phyloP scores from a whole-genome alignment of 1,140 invertebrate genomes.

The Archegozetes longisetosus region DNA sequence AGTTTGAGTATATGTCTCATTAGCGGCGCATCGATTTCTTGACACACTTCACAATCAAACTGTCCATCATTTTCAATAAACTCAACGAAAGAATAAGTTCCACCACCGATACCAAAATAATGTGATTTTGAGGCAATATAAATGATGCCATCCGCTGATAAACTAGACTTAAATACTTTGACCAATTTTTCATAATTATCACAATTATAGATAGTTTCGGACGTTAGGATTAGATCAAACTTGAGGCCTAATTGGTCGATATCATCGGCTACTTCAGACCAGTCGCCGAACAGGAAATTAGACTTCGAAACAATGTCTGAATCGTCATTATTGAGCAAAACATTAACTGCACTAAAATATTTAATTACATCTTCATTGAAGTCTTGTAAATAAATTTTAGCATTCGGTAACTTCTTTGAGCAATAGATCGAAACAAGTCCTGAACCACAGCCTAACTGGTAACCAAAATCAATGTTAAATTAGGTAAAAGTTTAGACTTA shows the following conservation, averaged over 20 bases:
- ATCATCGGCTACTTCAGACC: not conserved
- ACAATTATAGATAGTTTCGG: constrained; percentile 78
- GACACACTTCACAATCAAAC: not conserved
- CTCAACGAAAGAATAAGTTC: constrained; percentile 49
- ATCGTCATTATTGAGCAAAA: constrained; percentile 6
- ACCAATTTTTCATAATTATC: constrained; percentile 57
- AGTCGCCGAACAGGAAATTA: constrained; percentile 8
- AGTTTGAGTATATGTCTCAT: constrained; percentile 5
- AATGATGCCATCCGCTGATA: constrained; percentile 46
- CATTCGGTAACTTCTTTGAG: not conserved
- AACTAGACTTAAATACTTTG: constrained; percentile 42
- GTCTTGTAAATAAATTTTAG: constrained; percentile 12
- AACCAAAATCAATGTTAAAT: not conserved
- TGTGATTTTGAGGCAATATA: constrained; percentile 55
- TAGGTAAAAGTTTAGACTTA: not conserved
- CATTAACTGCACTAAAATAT: constrained; percentile 11
- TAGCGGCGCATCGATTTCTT: constrained; percentile 4
- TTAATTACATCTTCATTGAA: constrained; percentile 14
- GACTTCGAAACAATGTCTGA: not conserved
- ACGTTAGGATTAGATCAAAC: constrained; percentile 68
- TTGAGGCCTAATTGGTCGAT: constrained; percentile 25
- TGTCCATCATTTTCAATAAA: constrained; percentile 35
- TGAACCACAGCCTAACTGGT: constrained; percentile 14
- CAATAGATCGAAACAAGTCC: constrained; percentile 15
- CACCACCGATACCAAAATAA: constrained; percentile 81